Base-by-base conservation (phyloP, 92 coral and sea anemone genomes). In the Pocillopora meandrina region DNA sequence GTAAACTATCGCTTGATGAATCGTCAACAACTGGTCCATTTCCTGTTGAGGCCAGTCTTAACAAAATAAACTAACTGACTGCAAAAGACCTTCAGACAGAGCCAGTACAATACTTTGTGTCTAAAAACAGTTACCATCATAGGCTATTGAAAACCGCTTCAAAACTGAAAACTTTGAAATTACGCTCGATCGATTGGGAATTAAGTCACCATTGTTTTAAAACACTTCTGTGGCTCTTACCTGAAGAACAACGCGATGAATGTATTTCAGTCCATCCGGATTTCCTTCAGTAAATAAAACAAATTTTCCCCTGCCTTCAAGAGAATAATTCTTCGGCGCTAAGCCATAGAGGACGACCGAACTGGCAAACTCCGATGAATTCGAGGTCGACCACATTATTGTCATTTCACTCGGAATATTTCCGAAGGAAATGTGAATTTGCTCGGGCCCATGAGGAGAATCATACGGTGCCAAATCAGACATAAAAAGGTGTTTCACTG, bases 401-500 rank as follows among this genome's bases (percentile, higher is more conserved):
- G 90, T 93, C 92, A 93, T 90, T 67, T 93, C 76, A 23, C 71
- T 86, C 36, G 96, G 87, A 47, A 86, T 71, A 31, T 93, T 75
- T 31, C 94, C 96, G 56, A 90, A 93, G 26, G 96, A 87, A 21
- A 93, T 91, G 72, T 93, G 96, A 13, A 93, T 87, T 72, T 93
- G 96, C 33, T 93, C 94, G 14, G 93, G 93, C 2, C 92, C 96
- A 36, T 72, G 92, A 0, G 87, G 33, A 20, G 82, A 92, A 58
- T 52, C 65, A 74, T 69, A 58, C 21, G 82, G 77, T 60, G 80
- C 49, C 74, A 83, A 64, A 74, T 83, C 86, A 16, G 80, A 23
- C 60, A 72, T 26, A 12, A 65, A 10, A 21, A 26, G 72, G 1
- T 47, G 72, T 35, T 64, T 16, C 0, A 14, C 36, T 21, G 2